Percentiles rank a stretch among this genome's conserved stretches.
Evolutionary conservation across 2,797 vertebrate genomes (phyloP).

Genomic region (Glyptemys insculpta): DNA sequence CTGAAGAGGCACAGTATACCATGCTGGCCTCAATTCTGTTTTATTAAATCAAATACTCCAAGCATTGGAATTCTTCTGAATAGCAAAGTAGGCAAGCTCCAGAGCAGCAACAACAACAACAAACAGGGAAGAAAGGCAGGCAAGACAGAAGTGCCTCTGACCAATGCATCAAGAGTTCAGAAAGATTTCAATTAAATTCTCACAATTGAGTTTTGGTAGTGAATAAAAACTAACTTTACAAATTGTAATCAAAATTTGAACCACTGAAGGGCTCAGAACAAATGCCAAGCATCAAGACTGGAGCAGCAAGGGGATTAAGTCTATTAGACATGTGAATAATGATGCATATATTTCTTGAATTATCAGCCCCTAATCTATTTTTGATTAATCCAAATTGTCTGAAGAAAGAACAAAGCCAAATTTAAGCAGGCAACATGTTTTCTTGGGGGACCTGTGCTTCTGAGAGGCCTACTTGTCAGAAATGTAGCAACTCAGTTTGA

Average conservation of each 20-base stretch:
- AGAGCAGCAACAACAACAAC: neutral
- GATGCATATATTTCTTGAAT: neutral
- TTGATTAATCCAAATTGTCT: neutral
- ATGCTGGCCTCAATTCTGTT: neutral
- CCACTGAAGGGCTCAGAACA: neutral
- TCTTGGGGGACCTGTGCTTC: neutral
- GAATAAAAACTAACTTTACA: neutral
- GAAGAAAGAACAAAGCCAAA: neutral
- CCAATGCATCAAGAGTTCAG: neutral
- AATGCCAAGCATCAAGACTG: neutral
- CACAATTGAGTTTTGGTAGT: neutral
- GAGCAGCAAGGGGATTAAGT: neutral
- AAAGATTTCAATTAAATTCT: neutral
- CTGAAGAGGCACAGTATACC: neutral
- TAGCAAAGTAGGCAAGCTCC: neutral
- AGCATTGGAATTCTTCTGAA: neutral
- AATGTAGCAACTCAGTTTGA: neutral
- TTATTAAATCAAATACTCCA: neutral
- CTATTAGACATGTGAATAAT: neutral
- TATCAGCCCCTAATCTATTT: neutral
- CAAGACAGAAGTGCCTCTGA: neutral
- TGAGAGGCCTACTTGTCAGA: neutral
- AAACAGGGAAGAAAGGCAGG: neutral
- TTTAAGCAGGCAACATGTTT: neutral
- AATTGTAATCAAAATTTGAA: neutral